Evolutionary conservation across 2,888 invertebrate species (phyloP).

Genomic region (Cylloceria caligata): DNA sequence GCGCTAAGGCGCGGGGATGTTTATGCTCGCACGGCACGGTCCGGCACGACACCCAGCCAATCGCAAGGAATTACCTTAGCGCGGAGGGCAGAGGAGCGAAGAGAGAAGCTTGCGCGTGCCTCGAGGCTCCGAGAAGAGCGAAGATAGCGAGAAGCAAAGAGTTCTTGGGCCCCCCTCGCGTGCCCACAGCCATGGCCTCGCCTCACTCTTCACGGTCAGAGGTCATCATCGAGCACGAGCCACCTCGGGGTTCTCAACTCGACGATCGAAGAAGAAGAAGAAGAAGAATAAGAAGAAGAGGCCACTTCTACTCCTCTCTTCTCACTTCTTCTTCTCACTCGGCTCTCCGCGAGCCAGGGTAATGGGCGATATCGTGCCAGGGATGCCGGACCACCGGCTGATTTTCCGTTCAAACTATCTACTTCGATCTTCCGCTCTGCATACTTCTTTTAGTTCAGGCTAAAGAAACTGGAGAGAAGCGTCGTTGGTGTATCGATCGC

Average conservation of each 20-base stretch:
- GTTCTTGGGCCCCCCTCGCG: conserved; percentile 77
- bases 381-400: conserved; percentile 26
- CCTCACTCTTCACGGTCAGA: conserved; percentile 82
- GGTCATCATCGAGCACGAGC: conserved; percentile 84
- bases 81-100: conserved; percentile 60
- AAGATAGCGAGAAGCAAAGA: conserved; percentile 56
- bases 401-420: conserved; percentile 33
- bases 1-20: conserved; percentile 12
- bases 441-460: conserved; percentile 5
- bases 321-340: conserved; percentile 15
- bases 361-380: conserved; percentile 28
- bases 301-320: background rate
- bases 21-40: conserved; percentile 49
- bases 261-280: conserved; percentile 33
- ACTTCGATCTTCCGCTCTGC: conserved; percentile 23
- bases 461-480: background rate
- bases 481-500: background rate
- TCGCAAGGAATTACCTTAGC: conserved; percentile 75
- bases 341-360: conserved; percentile 6
- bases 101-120: conserved; percentile 81
- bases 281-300: conserved; percentile 8
- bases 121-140: conserved; percentile 74
- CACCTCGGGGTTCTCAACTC: conserved; percentile 82
- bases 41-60: conserved; percentile 77
- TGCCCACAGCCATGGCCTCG: conserved; percentile 79